Percentiles rank a stretch among this genome's conserved stretches.
These are phyloP conservation scores for Eumacrocentrus americanus DNA, from an alignment of 2,888 invertebrate genomes.

Conservation along the genomic window DNA sequence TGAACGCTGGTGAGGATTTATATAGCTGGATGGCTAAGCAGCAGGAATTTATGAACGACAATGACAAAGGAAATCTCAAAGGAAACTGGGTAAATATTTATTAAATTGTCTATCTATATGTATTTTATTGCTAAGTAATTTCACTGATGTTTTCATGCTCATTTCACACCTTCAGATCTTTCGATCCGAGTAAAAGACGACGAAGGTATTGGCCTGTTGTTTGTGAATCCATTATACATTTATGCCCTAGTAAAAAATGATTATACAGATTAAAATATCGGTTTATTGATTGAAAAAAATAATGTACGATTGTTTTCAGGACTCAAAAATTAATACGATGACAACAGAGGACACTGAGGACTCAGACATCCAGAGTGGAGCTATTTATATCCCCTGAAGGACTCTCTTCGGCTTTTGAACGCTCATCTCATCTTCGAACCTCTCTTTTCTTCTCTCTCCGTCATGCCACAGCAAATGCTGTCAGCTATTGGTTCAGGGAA, in stretches of 20 bases:
- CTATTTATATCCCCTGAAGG: constrained; percentile 79
- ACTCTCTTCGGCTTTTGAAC: constrained; percentile 84
- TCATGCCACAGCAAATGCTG: constrained; percentile 86
- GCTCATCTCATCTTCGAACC: constrained; percentile 95
- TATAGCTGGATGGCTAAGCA: constrained; percentile 98
- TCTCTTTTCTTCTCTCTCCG: constrained; percentile 84
- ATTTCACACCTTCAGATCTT: constrained; percentile 53
- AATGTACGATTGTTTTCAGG: constrained; percentile 45
- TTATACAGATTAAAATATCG: not conserved
- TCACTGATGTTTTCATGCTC: not conserved
- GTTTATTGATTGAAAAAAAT: not conserved
- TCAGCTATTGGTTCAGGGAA: constrained; percentile 62
- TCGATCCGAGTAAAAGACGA: constrained; percentile 56
- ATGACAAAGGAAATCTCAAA: constrained; percentile 58
- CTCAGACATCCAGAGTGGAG: constrained; percentile 63
- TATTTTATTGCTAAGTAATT: not conserved
- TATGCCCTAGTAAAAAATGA: constrained; percentile 1
- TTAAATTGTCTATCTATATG: constrained; percentile 6
- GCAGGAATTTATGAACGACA: constrained; percentile 67
- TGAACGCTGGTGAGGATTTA: constrained; percentile 80
- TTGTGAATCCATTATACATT: too few relatives aligned
- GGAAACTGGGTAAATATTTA: constrained; percentile 54
- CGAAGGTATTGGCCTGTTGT: constrained; percentile 48
- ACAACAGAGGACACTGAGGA: constrained; percentile 60
- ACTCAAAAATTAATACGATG: constrained; percentile 61